These are phyloP conservation scores for Hypena proboscidalis DNA, from an alignment of 2,888 invertebrate species.

Conservation along the genomic window DNA sequence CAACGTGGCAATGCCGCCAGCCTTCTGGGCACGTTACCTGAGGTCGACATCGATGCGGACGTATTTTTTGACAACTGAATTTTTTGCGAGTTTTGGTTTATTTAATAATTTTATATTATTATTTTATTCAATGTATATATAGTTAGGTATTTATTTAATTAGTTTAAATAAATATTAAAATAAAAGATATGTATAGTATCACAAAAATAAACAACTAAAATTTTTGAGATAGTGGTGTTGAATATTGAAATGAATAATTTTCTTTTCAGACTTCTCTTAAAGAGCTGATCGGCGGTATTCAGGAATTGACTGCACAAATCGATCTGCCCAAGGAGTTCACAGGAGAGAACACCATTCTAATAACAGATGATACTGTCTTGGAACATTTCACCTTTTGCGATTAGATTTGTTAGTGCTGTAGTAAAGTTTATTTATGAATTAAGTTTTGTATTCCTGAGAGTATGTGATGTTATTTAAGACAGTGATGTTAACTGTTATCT, in stretches of 20 bases:
- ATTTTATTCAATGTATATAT: too few relatives aligned
- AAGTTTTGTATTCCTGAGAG: slow-evolving; percentile 14
- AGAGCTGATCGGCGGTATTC: slow-evolving; percentile 70
- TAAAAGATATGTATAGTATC: too few relatives aligned
- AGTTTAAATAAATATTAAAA: too few relatives aligned
- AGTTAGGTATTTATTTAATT: too few relatives aligned
- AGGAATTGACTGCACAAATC: slow-evolving; percentile 74
- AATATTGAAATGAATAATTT: not conserved
- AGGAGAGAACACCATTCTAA: slow-evolving; percentile 71
- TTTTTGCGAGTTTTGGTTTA: too few relatives aligned
- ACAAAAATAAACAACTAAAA: too few relatives aligned
- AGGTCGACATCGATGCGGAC: too few relatives aligned
- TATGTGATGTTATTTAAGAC: not conserved
- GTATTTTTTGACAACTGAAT: too few relatives aligned
- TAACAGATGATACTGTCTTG: slow-evolving; percentile 71
- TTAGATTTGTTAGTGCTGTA: too few relatives aligned
- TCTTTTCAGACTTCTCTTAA: slow-evolving; percentile 60
- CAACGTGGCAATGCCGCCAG: too few relatives aligned
- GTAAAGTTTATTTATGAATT: slow-evolving; percentile 14
- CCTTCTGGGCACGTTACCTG: too few relatives aligned
- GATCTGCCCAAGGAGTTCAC: slow-evolving; percentile 70
- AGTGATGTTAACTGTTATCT: not conserved
- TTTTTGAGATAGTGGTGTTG: not conserved
- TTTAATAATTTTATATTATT: too few relatives aligned
- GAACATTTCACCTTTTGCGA: slow-evolving; percentile 76